Evolutionary conservation across 2,113 vertebrate species (phyloP).

Genomic region (Melanerpes formicivorus): DNA sequence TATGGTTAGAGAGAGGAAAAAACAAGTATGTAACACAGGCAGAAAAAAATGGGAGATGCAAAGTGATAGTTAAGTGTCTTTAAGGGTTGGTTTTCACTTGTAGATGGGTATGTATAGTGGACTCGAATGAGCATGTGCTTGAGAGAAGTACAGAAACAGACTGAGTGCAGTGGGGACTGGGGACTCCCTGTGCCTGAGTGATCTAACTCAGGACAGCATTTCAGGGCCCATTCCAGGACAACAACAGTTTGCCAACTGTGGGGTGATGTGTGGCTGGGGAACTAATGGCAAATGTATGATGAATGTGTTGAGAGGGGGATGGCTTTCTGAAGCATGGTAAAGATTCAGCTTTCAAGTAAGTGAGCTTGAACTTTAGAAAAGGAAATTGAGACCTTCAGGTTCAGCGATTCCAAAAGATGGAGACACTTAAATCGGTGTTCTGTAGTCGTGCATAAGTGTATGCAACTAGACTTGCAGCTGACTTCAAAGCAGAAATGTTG

Average conservation of each 20-base stretch:
- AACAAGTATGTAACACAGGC: background rate
- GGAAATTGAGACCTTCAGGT: background rate
- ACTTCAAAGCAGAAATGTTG: background rate
- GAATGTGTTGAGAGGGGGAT: background rate
- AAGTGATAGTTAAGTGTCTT: background rate
- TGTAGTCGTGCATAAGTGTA: background rate
- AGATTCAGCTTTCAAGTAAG: background rate
- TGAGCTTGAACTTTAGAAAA: background rate
- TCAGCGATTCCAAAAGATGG: background rate
- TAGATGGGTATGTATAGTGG: background rate
- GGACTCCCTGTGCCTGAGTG: background rate
- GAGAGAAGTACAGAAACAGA: background rate
- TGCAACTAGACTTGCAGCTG: background rate
- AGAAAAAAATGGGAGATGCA: background rate
- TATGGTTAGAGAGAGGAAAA: background rate
- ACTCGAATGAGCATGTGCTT: background rate
- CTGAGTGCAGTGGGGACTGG: background rate
- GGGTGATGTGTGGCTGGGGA: background rate
- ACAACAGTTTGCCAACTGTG: background rate
- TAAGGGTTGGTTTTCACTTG: background rate
- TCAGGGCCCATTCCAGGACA: background rate
- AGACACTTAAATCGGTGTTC: background rate
- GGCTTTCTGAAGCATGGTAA: background rate
- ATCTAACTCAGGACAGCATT: background rate
- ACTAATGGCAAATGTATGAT: rapidly evolving